These are phyloP conservation scores for Apodemia zela DNA, from an alignment of 2,888 invertebrate genomes.

Conservation along the genomic window DNA sequence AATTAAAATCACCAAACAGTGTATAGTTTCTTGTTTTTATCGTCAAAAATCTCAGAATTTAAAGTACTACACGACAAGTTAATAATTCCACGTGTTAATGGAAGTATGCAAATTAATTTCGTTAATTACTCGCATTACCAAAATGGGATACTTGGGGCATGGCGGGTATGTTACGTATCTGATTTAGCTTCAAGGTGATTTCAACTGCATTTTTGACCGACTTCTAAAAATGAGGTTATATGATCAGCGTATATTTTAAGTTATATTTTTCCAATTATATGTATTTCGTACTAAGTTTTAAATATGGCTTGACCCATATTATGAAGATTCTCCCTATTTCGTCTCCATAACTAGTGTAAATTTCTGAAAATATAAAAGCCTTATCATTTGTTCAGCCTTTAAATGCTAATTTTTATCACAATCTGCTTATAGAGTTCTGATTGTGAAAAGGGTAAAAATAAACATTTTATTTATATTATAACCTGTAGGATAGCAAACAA, in stretches of 20 bases:
- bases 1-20: not conserved
- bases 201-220: slow-evolving; percentile 1
- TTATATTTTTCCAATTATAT: too few species aligned
- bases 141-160: not conserved
- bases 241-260: not conserved
- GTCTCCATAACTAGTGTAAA: too few species aligned
- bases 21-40: not conserved
- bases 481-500: too few species aligned
- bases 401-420: too few species aligned
- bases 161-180: not conserved
- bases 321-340: too few species aligned
- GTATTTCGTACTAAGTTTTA: too few species aligned
- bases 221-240: not conserved
- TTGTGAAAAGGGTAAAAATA: too few species aligned
- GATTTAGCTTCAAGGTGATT: slow-evolving; percentile 1
- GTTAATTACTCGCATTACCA: slow-evolving; percentile 7
- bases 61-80: slow-evolving; percentile 1
- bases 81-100: slow-evolving; percentile 10
- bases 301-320: too few species aligned
- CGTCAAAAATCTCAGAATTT: slow-evolving; percentile 6
- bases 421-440: too few species aligned
- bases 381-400: too few species aligned
- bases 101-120: slow-evolving; percentile 1
- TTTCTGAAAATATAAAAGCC: too few species aligned
- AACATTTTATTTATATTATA: too few species aligned